These are phyloP conservation scores for Ylistrum balloti DNA, from an alignment of 1,140 invertebrate species.

Conservation along the genomic window DNA sequence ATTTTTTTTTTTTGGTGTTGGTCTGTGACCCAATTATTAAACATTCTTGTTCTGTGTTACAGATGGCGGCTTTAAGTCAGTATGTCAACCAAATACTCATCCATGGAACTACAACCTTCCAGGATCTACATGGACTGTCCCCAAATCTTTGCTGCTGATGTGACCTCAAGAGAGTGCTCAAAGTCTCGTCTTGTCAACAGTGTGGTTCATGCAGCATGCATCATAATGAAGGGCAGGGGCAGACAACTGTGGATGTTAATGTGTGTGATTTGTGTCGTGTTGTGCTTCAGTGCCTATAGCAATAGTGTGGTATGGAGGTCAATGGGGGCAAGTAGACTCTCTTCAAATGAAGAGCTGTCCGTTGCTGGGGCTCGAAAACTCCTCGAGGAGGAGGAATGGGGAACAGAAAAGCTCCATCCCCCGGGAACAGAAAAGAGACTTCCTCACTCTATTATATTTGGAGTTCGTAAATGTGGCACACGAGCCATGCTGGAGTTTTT, in stretches of 20 bases:
- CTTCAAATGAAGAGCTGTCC: conserved; percentile 53
- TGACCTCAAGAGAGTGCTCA: background rate
- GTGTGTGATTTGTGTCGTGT: conserved; percentile 44
- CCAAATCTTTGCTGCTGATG: background rate
- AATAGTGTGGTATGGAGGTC: conserved; percentile 62
- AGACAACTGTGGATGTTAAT: conserved; percentile 43
- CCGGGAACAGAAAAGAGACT: conserved; percentile 78
- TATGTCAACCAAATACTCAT: background rate
- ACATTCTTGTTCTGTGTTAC: background rate
- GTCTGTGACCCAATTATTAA: background rate
- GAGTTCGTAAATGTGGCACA: conserved; percentile 83
- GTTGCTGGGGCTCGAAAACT: conserved; percentile 69
- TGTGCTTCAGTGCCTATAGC: conserved; percentile 59
- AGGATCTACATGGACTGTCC: background rate
- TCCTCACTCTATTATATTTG: conserved; percentile 81
- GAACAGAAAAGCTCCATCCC: conserved; percentile 82
- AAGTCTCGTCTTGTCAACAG: background rate
- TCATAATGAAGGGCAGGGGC: conserved; percentile 53
- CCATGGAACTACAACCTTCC: background rate
- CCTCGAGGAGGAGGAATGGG: conserved; percentile 64
- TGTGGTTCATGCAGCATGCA: background rate
- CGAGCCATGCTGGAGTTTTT: conserved; percentile 83
- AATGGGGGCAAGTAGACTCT: conserved; percentile 49
- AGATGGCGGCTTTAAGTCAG: background rate
- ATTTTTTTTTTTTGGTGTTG: too few species aligned